phyloP scores from a whole-genome alignment of 2,797 vertebrate species.

The Myotis planiceps region DNA sequence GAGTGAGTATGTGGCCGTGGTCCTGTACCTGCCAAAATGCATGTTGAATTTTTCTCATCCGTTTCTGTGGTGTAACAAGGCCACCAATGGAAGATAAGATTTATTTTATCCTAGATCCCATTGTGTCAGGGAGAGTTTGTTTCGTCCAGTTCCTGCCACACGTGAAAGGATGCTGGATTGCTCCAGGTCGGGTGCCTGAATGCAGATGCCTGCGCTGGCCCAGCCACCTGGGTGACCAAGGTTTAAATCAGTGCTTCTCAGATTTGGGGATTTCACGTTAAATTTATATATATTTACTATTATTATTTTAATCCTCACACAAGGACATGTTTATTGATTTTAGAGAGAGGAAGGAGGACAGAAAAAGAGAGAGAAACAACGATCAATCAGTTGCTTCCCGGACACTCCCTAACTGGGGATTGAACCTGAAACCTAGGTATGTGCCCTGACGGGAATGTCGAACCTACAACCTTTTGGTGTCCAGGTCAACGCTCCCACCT shows the following conservation, averaged over 20 bases:
- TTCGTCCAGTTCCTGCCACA: neutral
- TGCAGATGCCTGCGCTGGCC: fast-evolving
- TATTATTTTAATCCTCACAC: neutral
- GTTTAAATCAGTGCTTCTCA: neutral
- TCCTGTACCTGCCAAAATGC: neutral
- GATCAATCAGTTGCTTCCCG: neutral
- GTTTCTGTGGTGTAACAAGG: neutral
- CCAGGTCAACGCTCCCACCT: neutral
- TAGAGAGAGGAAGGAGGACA: neutral
- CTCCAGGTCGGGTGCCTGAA: neutral
- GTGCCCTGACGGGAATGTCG: neutral
- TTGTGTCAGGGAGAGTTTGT: neutral
- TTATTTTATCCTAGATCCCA: neutral
- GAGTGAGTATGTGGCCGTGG: neutral
- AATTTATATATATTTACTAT: neutral
- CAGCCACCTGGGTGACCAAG: neutral
- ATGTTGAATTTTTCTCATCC: neutral
- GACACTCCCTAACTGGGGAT: neutral
- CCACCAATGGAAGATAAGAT: neutral
- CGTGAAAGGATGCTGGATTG: neutral
- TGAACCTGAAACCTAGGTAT: neutral
- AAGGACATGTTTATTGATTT: neutral
- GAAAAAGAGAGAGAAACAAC: neutral
- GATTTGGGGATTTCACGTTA: neutral
- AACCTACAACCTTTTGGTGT: neutral